Conservation (phyloP, 2,113 vertebrate species). For the Cynoglossus semilaevis region DNA sequence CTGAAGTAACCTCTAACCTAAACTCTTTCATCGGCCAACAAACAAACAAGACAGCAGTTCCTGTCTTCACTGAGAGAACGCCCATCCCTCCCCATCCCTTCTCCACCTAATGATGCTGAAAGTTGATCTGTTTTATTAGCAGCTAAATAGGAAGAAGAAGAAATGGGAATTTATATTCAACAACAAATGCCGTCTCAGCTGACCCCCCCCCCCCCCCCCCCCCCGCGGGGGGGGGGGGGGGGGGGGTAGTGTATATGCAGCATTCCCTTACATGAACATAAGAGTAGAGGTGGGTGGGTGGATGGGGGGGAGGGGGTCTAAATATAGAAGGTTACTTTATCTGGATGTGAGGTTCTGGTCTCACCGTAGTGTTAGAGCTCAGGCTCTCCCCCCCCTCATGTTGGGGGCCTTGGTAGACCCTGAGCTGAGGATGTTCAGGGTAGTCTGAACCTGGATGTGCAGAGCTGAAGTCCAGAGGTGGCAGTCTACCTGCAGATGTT, state of each 20-base stretch:
- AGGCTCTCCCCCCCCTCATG: constrained; percentile 68
- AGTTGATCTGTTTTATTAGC: constrained; percentile 47
- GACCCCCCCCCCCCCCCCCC: constrained; percentile 9
- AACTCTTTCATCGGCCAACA: neutral
- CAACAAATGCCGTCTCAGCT: constrained; percentile 49
- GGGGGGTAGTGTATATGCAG: constrained; percentile 30
- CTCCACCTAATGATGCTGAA: constrained; percentile 11
- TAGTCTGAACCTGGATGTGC: constrained; percentile 72
- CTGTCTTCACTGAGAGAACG: neutral
- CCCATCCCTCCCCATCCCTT: constrained; percentile 12
- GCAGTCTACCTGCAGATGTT: constrained; percentile 65
- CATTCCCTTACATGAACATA: constrained; percentile 67
- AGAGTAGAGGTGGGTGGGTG: constrained; percentile 33
- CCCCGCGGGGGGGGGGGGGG: too few species aligned
- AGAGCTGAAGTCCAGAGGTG: constrained; percentile 73
- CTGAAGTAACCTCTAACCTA: too few species aligned
- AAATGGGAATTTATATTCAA: constrained; percentile 50
- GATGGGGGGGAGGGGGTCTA: too few species aligned
- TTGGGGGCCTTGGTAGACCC: constrained; percentile 77
- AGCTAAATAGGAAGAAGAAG: constrained; percentile 39
- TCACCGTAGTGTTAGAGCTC: constrained; percentile 68
- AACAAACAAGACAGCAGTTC: neutral
- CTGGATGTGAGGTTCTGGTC: constrained; percentile 39
- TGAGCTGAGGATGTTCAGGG: constrained; percentile 74
- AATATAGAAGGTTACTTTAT: constrained; percentile 64